Evolutionary conservation across 2,113 vertebrate species (phyloP).

Genomic region (Lichenostomus cassidix): DNA sequence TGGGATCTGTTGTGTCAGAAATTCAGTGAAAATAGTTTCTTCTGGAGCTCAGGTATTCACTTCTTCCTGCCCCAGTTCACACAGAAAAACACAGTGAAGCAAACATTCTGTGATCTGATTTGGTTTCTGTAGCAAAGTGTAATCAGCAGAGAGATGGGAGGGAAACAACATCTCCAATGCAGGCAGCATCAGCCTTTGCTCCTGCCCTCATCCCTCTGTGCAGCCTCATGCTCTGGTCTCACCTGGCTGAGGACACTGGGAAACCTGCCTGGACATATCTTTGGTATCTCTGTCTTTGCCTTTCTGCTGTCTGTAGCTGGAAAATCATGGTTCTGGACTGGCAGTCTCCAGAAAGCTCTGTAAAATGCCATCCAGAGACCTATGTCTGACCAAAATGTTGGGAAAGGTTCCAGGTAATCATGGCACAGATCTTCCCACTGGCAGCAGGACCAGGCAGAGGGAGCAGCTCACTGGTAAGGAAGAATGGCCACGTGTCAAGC

Average conservation of each 20-base stretch:
- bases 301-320: not conserved
- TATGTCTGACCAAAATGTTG: not conserved
- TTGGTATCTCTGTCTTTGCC: not conserved
- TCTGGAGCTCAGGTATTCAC: not conserved
- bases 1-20: not conserved
- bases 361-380: not conserved
- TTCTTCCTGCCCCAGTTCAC: not conserved
- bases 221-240: not conserved
- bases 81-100: not conserved
- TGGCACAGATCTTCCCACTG: not conserved
- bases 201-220: not conserved
- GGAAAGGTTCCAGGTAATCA: not conserved
- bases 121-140: not conserved
- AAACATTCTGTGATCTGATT: not conserved
- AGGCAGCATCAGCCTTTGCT: not conserved
- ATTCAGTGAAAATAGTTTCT: not conserved
- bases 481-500: not conserved
- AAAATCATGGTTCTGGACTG: not conserved
- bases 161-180: not conserved
- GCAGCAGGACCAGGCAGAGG: not conserved
- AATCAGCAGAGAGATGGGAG: not conserved
- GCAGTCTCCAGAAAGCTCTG: not conserved
- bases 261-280: not conserved
- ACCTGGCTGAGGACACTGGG: not conserved
- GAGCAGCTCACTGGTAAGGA: not conserved